These are phyloP conservation scores for Acanthurus lineatus DNA, from an alignment of 2,797 vertebrate genomes.

Conservation along the genomic window DNA sequence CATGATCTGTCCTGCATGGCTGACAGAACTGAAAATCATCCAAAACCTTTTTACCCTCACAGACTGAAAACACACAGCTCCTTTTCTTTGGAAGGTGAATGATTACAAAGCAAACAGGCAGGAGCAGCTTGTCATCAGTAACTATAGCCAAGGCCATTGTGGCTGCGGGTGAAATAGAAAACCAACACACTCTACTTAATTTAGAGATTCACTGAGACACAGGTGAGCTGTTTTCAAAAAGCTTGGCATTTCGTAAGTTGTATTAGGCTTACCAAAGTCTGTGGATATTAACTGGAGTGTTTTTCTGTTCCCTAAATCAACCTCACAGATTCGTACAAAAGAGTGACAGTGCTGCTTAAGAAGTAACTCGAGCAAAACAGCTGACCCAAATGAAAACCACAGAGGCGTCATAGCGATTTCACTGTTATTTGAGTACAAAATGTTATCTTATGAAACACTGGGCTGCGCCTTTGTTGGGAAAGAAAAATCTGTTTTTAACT, in stretches of 20 bases:
- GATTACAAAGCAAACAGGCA: slow-evolving; percentile 58
- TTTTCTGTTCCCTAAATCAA: slow-evolving; percentile 1
- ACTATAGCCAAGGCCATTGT: slow-evolving; percentile 50
- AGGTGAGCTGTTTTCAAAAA: slow-evolving; percentile 46
- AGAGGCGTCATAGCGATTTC: slow-evolving; percentile 6
- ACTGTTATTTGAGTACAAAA: slow-evolving; percentile 18
- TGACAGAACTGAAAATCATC: slow-evolving; percentile 52
- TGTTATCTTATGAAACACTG: slow-evolving; percentile 10
- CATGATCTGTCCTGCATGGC: slow-evolving; percentile 51
- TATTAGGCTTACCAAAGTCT: neutral
- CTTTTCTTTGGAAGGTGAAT: slow-evolving; percentile 45
- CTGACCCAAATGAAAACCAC: slow-evolving; percentile 44
- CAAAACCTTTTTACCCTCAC: slow-evolving; percentile 30
- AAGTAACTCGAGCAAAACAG: slow-evolving; percentile 35
- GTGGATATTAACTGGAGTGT: neutral
- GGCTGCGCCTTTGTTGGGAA: neutral
- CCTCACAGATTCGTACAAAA: slow-evolving; percentile 1
- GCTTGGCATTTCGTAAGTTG: neutral
- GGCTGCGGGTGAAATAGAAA: slow-evolving; percentile 59
- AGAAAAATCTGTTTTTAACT: neutral
- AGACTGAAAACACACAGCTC: slow-evolving; percentile 47
- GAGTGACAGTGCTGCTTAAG: slow-evolving; percentile 7
- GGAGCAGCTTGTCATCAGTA: slow-evolving; percentile 27
- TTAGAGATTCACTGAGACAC: slow-evolving; percentile 23
- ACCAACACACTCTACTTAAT: slow-evolving; percentile 56